Base-by-base conservation (phyloP, 2,797 vertebrate genomes). In the Graptemys geographica region DNA sequence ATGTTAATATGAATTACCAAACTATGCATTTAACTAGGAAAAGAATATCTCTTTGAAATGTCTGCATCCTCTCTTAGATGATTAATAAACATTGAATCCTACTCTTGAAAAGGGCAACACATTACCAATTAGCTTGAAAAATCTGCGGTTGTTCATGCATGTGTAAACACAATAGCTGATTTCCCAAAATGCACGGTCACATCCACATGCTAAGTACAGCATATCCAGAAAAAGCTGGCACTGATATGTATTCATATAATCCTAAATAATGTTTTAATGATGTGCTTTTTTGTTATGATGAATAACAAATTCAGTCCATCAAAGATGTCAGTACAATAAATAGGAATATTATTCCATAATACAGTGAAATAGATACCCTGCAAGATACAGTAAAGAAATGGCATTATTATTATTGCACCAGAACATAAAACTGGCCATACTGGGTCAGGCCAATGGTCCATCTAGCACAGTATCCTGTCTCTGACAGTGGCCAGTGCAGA, bases 71-170 rank as follows among this genome's bases (percentile, higher is more conserved):
- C 83, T 95, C 9, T n/a, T 8, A 87, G 1, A 0, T 90, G 89
- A 83, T 86, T 90, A 52, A 18, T 84, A 31, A 87, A 59, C 59
- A 8, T 81, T 95, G 2, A 41, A 74, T 94, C 18, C 23, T 94
- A 59, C 15, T 74, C 85, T 91, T 95, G 41, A 96, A 95, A 86
- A 52, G 41, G 4, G 80, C 8, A 21, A 69, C 5, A 78, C 62
- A 83, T 84, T 81, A 25, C 21, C 79, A 83, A 53, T 89, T 84
- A 94, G 7, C 25, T 89, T 95, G 72, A 72, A 93, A 92, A 89
- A 91, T 49, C 19, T 52, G 47, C 69, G 93, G 55, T 13, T 95
- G 65, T 90, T 92, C 83, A 91, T 33, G 31, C 10, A 86, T 79
- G 11, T 87, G 76, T 83, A 87, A 94, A 87, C 7, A 90, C 13